Conservation (phyloP, 2,113 vertebrate genomes). For the Seriola dumerili region DNA sequence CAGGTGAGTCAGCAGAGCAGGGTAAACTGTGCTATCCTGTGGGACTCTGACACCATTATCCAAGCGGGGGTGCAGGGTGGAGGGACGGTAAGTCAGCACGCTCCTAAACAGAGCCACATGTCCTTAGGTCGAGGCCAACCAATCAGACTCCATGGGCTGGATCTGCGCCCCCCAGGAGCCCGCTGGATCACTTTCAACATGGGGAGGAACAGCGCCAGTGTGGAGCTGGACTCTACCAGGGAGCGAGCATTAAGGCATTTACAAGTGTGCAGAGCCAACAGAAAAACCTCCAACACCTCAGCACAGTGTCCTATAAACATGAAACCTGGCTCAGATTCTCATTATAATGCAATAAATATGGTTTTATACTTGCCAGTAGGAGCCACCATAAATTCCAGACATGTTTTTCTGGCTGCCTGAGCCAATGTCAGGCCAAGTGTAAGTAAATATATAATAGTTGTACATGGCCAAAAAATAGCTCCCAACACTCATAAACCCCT, state of each 20-base stretch:
- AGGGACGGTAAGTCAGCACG: conserved; percentile 62
- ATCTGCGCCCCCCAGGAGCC: conserved; percentile 46
- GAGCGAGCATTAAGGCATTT: conserved; percentile 28
- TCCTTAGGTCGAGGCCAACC: conserved; percentile 47
- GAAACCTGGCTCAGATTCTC: conserved; percentile 17
- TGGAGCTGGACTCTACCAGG: background rate
- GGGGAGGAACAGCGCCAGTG: conserved; percentile 5
- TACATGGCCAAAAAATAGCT: background rate
- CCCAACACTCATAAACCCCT: background rate
- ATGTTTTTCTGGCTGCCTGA: background rate
- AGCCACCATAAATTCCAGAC: conserved; percentile 26
- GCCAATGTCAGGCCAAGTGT: conserved; percentile 11
- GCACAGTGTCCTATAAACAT: conserved; percentile 38
- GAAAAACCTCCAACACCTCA: conserved; percentile 18
- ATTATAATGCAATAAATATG: conserved; percentile 27
- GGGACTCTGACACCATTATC: conserved; percentile 42
- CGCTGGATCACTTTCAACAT: conserved; percentile 64
- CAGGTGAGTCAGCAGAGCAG: conserved; percentile 60
- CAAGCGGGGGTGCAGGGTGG: conserved; percentile 33
- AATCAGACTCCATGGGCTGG: conserved; percentile 36
- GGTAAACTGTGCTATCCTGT: conserved; percentile 24
- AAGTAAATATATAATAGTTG: conserved; percentile 2
- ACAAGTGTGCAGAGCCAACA: conserved; percentile 41
- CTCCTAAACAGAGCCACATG: conserved; percentile 79
- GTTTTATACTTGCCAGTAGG: conserved; percentile 19